Base-by-base conservation (phyloP, 2,797 vertebrate species). In the Echiichthys vipera region DNA sequence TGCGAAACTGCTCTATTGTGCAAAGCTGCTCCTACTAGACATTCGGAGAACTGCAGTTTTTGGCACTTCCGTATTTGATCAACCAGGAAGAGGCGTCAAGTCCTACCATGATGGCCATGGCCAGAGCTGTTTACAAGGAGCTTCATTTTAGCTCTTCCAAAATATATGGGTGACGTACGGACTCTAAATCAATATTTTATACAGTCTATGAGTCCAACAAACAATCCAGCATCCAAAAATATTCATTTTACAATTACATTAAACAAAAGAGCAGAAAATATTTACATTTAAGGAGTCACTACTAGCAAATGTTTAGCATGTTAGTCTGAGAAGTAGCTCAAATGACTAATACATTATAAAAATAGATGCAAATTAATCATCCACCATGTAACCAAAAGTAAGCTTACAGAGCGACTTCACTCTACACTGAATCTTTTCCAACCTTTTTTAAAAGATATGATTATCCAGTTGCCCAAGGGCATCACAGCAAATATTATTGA, bases 381-480 rank as follows among this genome's bases (percentile, higher is more conserved):
- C 5, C 51, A 5, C 57, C 7, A n/a, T n/a, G n/a, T n/a, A 20
- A 29, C 27, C 0, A 8, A 42, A 20, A 51, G 4, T 1, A 7
- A 47, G 2, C 37, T 43, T 13, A n/a, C 51, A 39, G 65, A 27
- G 1, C 20, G 0, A 2, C 2, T 69, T n/a, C 9, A 13, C 25
- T 37, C 20, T 43, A 36, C 34, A 36, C n/a, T 51, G 40, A 51
- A 43, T 43, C 11, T 27, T 66, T 67, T 57, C 25, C 12, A 14
- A 27, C 13, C 12, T 18, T 49, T 2, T 7, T n/a, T 12, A 36
- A 58, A n/a, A 14, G 40, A 71, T 17, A 32, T 7, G 22, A 62
- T 63, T 64, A 78, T 65, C 13, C 59, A 51, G 39, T 67, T 54
- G 36, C 59, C 77, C 36, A 71, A 80, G 68, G 57, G 53, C 11